phyloP scores from a whole-genome alignment of 2,888 invertebrate species.

The Conistra vaccinii region DNA sequence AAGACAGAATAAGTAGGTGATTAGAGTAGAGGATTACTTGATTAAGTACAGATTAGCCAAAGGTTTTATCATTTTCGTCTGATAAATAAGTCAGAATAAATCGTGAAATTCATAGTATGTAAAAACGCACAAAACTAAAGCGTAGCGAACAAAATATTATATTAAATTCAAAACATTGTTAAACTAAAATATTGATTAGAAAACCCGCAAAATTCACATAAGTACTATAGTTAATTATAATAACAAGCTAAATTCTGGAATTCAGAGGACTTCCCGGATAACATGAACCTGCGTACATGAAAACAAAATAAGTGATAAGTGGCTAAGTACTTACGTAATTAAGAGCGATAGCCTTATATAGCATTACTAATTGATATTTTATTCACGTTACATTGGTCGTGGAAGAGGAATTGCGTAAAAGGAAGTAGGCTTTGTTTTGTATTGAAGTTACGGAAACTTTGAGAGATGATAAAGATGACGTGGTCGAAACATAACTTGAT shows the following conservation, averaged over 20 bases:
- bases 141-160: background rate
- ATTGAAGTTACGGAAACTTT: background rate
- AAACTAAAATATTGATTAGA: slow-evolving; percentile 19
- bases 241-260: slow-evolving; percentile 3
- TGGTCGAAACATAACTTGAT: no score
- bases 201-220: background rate
- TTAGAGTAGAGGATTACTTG: background rate
- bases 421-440: background rate
- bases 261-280: slow-evolving; percentile 1
- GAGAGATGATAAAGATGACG: background rate
- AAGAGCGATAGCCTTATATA: background rate
- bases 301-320: slow-evolving; percentile 21
- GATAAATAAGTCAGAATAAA: background rate
- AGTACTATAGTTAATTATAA: background rate
- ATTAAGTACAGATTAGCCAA: background rate
- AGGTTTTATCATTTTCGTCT: background rate
- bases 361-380: slow-evolving; percentile 12
- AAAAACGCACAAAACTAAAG: background rate
- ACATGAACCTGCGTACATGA: background rate
- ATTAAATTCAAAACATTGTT: background rate
- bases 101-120: background rate
- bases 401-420: slow-evolving; percentile 1
- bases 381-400: background rate
- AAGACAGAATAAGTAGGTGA: no score
- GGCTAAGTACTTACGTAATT: background rate